Base-by-base conservation (phyloP, 2,888 invertebrate species). In the Aspidapion aeneum region DNA sequence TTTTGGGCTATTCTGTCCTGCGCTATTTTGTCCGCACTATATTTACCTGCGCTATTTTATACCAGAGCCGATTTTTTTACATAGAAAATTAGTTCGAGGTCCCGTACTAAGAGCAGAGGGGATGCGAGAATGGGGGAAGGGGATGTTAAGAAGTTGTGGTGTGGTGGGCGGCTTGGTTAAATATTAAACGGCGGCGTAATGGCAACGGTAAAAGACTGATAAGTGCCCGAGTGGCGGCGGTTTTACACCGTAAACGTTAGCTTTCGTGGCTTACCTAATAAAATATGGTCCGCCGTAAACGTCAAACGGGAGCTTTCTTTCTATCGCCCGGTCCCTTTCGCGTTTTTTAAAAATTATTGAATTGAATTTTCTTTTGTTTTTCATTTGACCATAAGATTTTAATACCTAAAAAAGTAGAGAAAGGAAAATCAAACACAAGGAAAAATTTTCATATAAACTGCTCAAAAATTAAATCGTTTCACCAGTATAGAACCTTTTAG, bases 141-240 rank as follows among this genome's bases (percentile, higher is more conserved):
- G 35, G 35, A 12, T 35, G 35, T 35, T 35, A 35, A 35, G 35
- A 35, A 35, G 35, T n/a, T n/a, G n/a, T n/a, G 35, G 51, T 19
- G 52, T 19, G 52, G 52, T 17, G 57, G 63, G 65, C 63, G 56
- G 64, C 55, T 60, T 62, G 63, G 65, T 67, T 67, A 67, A 67
- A 67, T 63, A 65, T 67, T 67, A 67, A 67, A 67, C 67, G 65
- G 58, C 62, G 63, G 58, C 18, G 63, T 67, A 67, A 67, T 67
- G 67, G 67, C 63, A 57, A 63, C 67, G 65, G 67, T 67, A 67
- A 67, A 67, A 67, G 67, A 67, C 67, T 67, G 67, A 67, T 67
- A 67, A 67, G 67, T 67, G 67, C 67, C 18, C 20, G 56, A 21
- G 57, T 35, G 57, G 57, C 75, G 74, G 52, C 52, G 52, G 52